Evolutionary conservation across 2,888 invertebrate genomes (phyloP).

Genomic region (Tridacna crocea): DNA sequence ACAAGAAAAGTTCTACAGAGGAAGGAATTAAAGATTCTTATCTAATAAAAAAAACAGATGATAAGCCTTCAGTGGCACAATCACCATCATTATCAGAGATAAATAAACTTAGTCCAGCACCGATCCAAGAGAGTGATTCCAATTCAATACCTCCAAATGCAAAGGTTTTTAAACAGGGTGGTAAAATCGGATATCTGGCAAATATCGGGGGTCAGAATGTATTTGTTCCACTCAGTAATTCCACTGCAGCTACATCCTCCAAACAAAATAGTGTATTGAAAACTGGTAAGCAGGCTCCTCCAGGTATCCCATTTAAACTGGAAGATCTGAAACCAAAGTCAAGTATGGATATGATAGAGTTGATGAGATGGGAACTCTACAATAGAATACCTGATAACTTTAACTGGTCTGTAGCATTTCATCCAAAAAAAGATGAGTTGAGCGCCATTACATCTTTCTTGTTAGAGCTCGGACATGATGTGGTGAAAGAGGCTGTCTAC

Average conservation of each 20-base stretch:
- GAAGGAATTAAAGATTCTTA: neutral
- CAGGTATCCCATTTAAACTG: conserved; percentile 11
- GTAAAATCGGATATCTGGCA: conserved; percentile 54
- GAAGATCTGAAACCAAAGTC: conserved; percentile 66
- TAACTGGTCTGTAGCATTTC: conserved; percentile 68
- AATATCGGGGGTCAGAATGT: conserved; percentile 49
- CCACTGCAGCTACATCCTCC: neutral
- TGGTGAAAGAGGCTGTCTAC: conserved; percentile 97
- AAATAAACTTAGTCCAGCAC: neutral
- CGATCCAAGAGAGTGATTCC: neutral
- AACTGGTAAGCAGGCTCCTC: conserved; percentile 10
- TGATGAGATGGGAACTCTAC: conserved; percentile 74
- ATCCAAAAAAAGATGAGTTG: conserved; percentile 69
- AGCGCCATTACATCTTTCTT: conserved; percentile 91
- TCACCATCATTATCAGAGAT: neutral
- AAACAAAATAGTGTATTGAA: neutral
- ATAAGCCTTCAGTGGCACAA: neutral
- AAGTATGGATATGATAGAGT: conserved; percentile 74
- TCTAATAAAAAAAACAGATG: neutral
- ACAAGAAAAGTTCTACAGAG: neutral
- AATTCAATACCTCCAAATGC: conserved; percentile 18
- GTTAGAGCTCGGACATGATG: conserved; percentile 94
- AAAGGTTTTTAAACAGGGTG: conserved; percentile 41
- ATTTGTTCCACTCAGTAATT: conserved; percentile 50
- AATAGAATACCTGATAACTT: conserved; percentile 73